These are phyloP conservation scores for Umimayanthus chanpuru DNA, from an alignment of 92 coral and sea anemone genomes.

Conservation along the genomic window DNA sequence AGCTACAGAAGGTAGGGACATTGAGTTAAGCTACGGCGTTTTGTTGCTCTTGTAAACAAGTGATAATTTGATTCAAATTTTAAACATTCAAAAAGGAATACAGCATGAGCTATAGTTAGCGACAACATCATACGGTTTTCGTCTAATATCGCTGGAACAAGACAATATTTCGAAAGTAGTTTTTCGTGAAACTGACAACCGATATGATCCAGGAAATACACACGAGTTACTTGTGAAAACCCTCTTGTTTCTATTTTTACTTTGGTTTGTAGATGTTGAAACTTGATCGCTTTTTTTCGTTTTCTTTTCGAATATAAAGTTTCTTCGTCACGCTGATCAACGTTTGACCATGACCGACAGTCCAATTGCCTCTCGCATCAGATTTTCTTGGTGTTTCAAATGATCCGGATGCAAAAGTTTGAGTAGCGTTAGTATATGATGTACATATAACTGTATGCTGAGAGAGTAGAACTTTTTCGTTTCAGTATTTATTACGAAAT, in stretches of 20 bases:
- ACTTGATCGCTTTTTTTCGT: conserved; percentile 23
- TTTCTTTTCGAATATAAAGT: neutral
- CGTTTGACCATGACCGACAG: neutral
- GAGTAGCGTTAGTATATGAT: neutral
- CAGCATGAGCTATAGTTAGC: neutral
- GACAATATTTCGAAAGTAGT: neutral
- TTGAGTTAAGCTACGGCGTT: conserved; percentile 16
- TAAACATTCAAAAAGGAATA: conserved; percentile 7
- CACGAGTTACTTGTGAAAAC: conserved; percentile 29
- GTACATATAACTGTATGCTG: neutral
- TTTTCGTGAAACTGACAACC: conserved; percentile 12
- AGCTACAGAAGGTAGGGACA: conserved; percentile 73
- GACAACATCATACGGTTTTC: neutral
- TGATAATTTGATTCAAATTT: conserved; percentile 12
- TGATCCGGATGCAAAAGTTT: neutral
- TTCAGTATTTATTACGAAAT: neutral
- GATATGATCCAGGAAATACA: conserved; percentile 21
- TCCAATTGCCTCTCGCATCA: neutral
- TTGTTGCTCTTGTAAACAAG: neutral
- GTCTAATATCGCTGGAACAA: neutral
- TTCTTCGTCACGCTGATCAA: conserved; percentile 27
- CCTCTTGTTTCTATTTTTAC: conserved; percentile 32
- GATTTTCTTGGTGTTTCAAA: conserved; percentile 2
- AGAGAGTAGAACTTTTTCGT: neutral
- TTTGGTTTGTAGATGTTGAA: neutral